Conservation (phyloP, 2,113 vertebrate species). For the Cisticola juncidis region DNA sequence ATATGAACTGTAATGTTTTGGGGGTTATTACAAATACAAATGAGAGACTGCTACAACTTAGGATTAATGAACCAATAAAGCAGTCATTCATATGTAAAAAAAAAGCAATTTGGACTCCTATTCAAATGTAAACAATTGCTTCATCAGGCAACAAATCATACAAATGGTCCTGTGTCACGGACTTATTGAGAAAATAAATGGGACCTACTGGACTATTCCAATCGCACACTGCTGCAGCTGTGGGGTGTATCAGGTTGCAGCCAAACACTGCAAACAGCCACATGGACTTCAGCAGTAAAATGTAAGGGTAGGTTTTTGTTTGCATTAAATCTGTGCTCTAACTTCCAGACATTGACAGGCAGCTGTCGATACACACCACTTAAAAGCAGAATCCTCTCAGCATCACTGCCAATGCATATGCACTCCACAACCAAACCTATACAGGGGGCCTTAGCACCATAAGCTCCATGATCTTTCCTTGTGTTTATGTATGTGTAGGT, state of each 20-base stretch:
- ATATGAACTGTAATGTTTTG: not conserved
- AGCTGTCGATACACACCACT: fast-evolving
- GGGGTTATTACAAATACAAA: not conserved
- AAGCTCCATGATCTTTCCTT: not conserved
- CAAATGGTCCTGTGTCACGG: not conserved
- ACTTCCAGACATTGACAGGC: not conserved
- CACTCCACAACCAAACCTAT: not conserved
- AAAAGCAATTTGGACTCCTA: conserved; percentile 6
- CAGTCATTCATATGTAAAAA: not conserved
- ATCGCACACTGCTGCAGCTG: not conserved
- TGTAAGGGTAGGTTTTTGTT: not conserved
- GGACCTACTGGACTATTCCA: not conserved
- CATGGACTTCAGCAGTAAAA: not conserved
- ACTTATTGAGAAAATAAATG: conserved; percentile 19
- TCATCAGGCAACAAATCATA: conserved; percentile 1
- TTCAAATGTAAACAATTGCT: conserved; percentile 26
- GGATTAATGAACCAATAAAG: conserved; percentile 40
- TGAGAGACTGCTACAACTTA: not conserved
- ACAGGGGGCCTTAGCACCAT: not conserved
- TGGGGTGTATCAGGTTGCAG: not conserved
- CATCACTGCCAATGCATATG: not conserved
- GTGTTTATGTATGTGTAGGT: not conserved
- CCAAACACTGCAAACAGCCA: not conserved
- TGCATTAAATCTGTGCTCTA: not conserved
- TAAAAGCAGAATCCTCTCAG: not conserved